A percentile compares a stretch with the other conserved stretches of the same genome.
phyloP scores from a whole-genome alignment of 2,888 invertebrate genomes.

The Perizoma affinitatum region DNA sequence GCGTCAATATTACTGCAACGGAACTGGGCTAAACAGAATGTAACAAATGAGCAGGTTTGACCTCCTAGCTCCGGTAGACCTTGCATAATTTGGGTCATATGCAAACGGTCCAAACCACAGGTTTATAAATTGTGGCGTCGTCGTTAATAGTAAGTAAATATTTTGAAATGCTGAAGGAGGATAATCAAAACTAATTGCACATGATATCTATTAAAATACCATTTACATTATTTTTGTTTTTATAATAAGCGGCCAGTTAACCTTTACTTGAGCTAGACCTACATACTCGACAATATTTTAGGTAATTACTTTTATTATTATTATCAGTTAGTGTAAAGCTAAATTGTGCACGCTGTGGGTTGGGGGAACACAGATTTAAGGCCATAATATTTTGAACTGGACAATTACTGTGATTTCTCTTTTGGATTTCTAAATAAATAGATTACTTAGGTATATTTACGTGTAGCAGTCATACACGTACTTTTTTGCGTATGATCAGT shows the following conservation, averaged over 20 bases:
- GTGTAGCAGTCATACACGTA: no score
- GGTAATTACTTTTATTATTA: no score
- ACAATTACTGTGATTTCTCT: no score
- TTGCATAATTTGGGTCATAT: slow-evolving; percentile 50
- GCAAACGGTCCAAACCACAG: slow-evolving; percentile 23
- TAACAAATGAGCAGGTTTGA: slow-evolving; percentile 25
- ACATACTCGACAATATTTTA: no score
- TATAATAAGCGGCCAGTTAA: slow-evolving; percentile 2
- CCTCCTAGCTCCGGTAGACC: slow-evolving; percentile 38
- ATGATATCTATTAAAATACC: slow-evolving; percentile 2
- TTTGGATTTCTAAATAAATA: no score
- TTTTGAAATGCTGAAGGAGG: slow-evolving; percentile 8
- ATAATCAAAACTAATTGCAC: slow-evolving; percentile 14
- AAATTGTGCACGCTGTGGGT: no score
- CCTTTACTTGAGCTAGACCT: no score
- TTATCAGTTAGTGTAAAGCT: no score
- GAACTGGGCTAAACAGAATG: slow-evolving; percentile 11
- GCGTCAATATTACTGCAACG: slow-evolving; percentile 1
- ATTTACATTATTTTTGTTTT: slow-evolving; percentile 10
- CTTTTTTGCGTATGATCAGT: no score
- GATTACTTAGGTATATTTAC: no score
- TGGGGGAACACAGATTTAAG: no score
- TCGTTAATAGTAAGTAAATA: slow-evolving; percentile 10
- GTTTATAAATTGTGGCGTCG: background rate
- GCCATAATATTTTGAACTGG: no score